A percentile compares a stretch with the other conserved stretches of the same genome.
Evolutionary conservation across 2,888 invertebrate species (phyloP).

Genomic region (Camptogramma bilineatum): DNA sequence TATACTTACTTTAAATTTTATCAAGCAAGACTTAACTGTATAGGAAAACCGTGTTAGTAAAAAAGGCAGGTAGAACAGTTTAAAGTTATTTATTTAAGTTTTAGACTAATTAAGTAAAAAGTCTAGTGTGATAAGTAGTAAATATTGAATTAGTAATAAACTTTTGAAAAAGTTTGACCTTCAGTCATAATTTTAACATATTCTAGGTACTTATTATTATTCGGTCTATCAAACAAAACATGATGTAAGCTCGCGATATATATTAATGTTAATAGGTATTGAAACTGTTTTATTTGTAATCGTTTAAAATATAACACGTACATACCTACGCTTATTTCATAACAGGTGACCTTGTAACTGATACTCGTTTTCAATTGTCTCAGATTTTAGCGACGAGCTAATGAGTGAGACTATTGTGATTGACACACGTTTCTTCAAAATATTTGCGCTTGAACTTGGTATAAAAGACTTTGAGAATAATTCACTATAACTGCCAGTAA

Average conservation of each 20-base stretch:
- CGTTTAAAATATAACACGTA: slow-evolving; percentile 38
- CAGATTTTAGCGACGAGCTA: slow-evolving; percentile 30
- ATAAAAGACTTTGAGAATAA: neutral
- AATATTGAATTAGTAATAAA: neutral
- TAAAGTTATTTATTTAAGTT: too few species aligned
- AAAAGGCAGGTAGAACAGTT: too few species aligned
- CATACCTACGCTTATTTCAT: slow-evolving; percentile 31
- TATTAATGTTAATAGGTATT: neutral
- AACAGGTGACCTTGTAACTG: slow-evolving; percentile 41
- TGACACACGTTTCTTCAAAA: slow-evolving; percentile 13
- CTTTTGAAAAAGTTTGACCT: neutral
- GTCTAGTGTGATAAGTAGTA: neutral
- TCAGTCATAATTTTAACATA: neutral
- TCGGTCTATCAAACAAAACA: slow-evolving; percentile 46
- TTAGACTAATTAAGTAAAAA: too few species aligned
- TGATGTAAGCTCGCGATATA: slow-evolving; percentile 47
- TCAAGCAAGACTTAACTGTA: too few species aligned
- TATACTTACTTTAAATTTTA: too few species aligned
- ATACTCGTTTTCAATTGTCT: slow-evolving; percentile 36
- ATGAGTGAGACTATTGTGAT: slow-evolving; percentile 31
- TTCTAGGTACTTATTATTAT: slow-evolving; percentile 17
- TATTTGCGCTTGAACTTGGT: slow-evolving; percentile 6
- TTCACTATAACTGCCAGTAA: neutral
- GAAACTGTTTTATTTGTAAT: neutral
- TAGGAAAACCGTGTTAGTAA: too few species aligned